Conservation (phyloP, 53 echinoderm and acorn worm genomes). For the Holothuria scabra region DNA sequence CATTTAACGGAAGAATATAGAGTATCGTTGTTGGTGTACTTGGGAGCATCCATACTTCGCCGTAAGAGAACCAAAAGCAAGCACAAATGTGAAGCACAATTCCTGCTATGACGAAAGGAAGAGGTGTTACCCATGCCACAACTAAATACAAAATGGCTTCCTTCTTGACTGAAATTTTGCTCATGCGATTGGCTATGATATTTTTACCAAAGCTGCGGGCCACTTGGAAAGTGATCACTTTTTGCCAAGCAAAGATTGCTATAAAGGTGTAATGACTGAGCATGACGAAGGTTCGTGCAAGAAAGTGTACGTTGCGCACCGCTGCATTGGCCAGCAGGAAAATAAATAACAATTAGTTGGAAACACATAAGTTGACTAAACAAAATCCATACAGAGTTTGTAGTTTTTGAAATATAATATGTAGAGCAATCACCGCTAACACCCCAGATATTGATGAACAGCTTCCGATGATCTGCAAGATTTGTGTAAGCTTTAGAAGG, state of each 20-base stretch:
- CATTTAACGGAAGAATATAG: not conserved
- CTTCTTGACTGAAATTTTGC: not conserved
- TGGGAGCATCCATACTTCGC: conserved; percentile 16
- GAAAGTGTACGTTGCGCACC: not conserved
- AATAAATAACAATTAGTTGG: not conserved
- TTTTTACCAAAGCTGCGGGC: conserved; percentile 44
- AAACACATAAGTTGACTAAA: conserved; percentile 19
- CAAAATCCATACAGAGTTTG: conserved; percentile 33
- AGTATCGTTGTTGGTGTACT: not conserved
- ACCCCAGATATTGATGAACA: not conserved
- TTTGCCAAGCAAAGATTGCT: conserved; percentile 57
- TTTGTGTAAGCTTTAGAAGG: not conserved
- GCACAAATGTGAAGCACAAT: conserved; percentile 40
- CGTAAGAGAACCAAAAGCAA: conserved; percentile 27
- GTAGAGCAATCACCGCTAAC: not conserved
- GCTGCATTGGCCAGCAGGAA: not conserved
- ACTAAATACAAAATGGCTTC: conserved; percentile 19
- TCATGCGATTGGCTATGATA: conserved; percentile 13
- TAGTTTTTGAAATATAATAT: not conserved
- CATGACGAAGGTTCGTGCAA: conserved; percentile 6
- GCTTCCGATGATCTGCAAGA: not conserved
- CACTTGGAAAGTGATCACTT: conserved; percentile 47
- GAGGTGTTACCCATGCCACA: conserved; percentile 47
- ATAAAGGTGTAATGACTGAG: conserved; percentile 54
- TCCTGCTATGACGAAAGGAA: conserved; percentile 38